A percentile compares a stretch with the other conserved stretches of the same genome.
phyloP scores from a whole-genome alignment of 2,113 vertebrate genomes.

The Rhinopomastus cyanomelas region DNA sequence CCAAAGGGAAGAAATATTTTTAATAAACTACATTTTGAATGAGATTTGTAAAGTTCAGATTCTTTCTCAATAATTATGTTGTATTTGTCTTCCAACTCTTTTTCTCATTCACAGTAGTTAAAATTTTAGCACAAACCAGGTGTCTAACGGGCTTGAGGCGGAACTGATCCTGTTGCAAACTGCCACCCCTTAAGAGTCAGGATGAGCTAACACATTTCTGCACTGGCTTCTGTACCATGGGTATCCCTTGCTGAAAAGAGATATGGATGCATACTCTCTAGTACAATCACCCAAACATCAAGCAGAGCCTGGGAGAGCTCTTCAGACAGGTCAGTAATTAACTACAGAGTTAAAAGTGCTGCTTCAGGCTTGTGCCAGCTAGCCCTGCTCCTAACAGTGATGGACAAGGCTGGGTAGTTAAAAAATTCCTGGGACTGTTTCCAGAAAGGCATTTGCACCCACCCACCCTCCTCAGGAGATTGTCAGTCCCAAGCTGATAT shows the following conservation, averaged over 20 bases:
- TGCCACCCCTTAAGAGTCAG: not conserved
- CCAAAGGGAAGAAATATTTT: not conserved
- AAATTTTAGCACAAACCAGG: not conserved
- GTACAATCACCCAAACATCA: not conserved
- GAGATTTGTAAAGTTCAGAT: not conserved
- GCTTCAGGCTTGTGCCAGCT: not conserved
- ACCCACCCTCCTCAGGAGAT: not conserved
- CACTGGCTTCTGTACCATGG: not conserved
- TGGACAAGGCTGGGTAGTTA: not conserved
- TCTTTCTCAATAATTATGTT: not conserved
- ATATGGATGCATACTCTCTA: not conserved
- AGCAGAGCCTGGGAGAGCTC: not conserved
- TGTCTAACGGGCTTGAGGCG: not conserved
- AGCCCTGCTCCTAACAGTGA: not conserved
- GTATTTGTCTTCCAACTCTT: not conserved
- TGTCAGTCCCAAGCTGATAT: not conserved
- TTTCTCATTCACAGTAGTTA: not conserved
- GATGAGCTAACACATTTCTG: not conserved
- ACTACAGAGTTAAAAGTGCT: not conserved
- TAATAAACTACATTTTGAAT: not conserved
- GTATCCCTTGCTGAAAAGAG: not conserved
- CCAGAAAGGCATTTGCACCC: not conserved
- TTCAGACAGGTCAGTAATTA: not conserved
- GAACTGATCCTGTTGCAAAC: not conserved
- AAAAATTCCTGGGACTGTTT: not conserved